These are phyloP conservation scores for Solea senegalensis DNA, from an alignment of 2,113 vertebrate species.

Conservation along the genomic window DNA sequence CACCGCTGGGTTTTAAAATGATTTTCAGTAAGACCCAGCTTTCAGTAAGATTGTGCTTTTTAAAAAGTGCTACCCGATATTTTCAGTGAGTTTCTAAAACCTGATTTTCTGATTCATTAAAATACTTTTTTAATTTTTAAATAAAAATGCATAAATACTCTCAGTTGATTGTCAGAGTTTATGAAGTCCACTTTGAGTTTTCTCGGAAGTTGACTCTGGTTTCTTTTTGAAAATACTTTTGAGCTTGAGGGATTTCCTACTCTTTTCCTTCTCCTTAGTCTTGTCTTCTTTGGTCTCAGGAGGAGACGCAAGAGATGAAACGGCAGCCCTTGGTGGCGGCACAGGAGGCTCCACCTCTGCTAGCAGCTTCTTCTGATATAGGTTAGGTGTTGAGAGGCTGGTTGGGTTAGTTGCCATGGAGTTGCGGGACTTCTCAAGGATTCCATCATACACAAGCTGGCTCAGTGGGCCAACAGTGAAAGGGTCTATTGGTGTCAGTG, in stretches of 20 bases:
- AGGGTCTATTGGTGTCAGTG: constrained; percentile 81
- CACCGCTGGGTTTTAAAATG: background rate
- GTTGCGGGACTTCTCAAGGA: constrained; percentile 91
- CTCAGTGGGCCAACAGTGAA: constrained; percentile 82
- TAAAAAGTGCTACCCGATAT: background rate
- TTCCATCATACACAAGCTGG: constrained; percentile 92
- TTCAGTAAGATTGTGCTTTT: background rate
- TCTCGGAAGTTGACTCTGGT: constrained; percentile 66
- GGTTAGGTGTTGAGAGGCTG: constrained; percentile 48
- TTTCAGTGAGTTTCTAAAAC: constrained; percentile 1
- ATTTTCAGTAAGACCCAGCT: background rate
- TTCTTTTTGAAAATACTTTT: constrained; percentile 97
- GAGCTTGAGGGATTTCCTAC: constrained; percentile 91
- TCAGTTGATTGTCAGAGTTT: constrained; percentile 65
- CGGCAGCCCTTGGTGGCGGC: constrained; percentile 9
- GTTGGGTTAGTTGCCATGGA: constrained; percentile 67
- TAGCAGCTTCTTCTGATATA: constrained; percentile 50
- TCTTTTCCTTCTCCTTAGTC: constrained; percentile 83
- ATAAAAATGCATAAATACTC: background rate
- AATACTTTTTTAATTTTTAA: constrained; percentile 2
- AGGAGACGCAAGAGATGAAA: constrained; percentile 63
- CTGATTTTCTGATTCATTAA: constrained; percentile 16
- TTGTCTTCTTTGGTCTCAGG: constrained; percentile 81
- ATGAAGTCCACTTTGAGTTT: constrained; percentile 67
- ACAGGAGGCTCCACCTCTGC: constrained; percentile 41